Conservation (phyloP, 2,888 invertebrate species). For the Sinopyrophorus schimmeli region DNA sequence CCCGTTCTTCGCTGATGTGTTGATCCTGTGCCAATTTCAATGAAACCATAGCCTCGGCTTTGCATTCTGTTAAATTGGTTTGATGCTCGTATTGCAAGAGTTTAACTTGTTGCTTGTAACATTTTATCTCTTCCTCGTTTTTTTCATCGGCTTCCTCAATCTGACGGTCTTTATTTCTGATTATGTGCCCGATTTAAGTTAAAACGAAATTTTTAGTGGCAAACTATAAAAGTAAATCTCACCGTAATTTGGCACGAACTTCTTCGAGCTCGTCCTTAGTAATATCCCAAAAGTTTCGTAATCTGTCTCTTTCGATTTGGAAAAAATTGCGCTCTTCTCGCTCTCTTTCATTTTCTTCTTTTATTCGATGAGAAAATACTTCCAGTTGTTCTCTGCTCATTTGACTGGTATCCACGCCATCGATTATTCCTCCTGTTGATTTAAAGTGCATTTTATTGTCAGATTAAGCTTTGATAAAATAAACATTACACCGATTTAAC, state of each 20-base stretch:
- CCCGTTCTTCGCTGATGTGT: constrained; percentile 75
- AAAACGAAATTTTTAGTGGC: background rate
- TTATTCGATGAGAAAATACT: constrained; percentile 80
- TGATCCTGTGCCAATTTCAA: constrained; percentile 84
- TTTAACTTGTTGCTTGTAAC: constrained; percentile 91
- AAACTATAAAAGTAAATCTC: background rate
- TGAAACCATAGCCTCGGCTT: constrained; percentile 82
- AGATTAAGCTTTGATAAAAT: too few relatives aligned
- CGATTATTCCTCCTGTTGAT: constrained; percentile 61
- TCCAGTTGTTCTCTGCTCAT: constrained; percentile 94
- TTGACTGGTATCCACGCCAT: constrained; percentile 89
- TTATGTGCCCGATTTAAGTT: background rate
- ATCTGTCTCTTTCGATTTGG: constrained; percentile 91
- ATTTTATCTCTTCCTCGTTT: constrained; percentile 84
- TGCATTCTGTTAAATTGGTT: constrained; percentile 78
- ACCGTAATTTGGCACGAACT: constrained; percentile 70
- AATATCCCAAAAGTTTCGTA: constrained; percentile 95
- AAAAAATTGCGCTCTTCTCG: constrained; percentile 95
- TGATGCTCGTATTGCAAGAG: constrained; percentile 91
- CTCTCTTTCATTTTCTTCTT: constrained; percentile 91
- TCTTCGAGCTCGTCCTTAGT: constrained; percentile 88
- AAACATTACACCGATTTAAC: too few relatives aligned
- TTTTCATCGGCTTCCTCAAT: constrained; percentile 86
- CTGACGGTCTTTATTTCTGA: constrained; percentile 77
- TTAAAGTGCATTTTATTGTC: too few relatives aligned